Evolutionary conservation across 2,797 vertebrate species (phyloP), one percentile per base, ranked within the genome.

Genomic region (Triplophysa yarkandensis): DNA sequence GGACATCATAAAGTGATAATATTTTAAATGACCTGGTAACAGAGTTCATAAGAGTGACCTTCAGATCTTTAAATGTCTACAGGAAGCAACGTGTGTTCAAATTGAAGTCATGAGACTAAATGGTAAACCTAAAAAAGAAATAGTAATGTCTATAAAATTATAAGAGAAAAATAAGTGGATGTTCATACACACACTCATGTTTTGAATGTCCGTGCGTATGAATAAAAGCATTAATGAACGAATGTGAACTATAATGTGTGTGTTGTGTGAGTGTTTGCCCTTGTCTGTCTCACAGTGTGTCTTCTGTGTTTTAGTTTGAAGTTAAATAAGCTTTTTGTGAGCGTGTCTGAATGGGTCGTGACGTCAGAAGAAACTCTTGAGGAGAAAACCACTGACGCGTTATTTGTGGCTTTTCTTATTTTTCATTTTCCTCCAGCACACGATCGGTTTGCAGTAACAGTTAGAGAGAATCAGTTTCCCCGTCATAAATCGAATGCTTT

Each of bases 401-500:
- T 71, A 71, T 63, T 60, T 75, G 65, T 67, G 76, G 70, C 70
- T 62, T 75, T 73, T 68, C 74, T 83, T 70, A 72, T 64, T 72
- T 72, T 77, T 81, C 36, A 28, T 81, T 77, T 70, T 76, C 67
- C 82, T 71, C 48, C 65, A 80, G 82, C 81, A 78, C 67, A 63
- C 65, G 14, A 80, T 76, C 74, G 77, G 61, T 73, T 80, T 73
- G 77, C 74, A 70, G 77, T 63, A 62, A 82, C 58, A 68, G 75
- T 71, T 81, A 77, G 64, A 77, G n/a, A 55, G 14, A 77, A 68
- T 27, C 68, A 68, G 73, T 62, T 81, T 82, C 77, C 82, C 82
- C 77, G 32, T 81, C 54, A 79, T 81, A 75, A 78, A 78, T 55
- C 75, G 85, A 79, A 83, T 83, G 78, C 79, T 84, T 79, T 85